Evolutionary conservation across 2,888 invertebrate genomes (phyloP), one percentile per base, ranked within the genome.

Genomic region (Latheticus oryzae): DNA sequence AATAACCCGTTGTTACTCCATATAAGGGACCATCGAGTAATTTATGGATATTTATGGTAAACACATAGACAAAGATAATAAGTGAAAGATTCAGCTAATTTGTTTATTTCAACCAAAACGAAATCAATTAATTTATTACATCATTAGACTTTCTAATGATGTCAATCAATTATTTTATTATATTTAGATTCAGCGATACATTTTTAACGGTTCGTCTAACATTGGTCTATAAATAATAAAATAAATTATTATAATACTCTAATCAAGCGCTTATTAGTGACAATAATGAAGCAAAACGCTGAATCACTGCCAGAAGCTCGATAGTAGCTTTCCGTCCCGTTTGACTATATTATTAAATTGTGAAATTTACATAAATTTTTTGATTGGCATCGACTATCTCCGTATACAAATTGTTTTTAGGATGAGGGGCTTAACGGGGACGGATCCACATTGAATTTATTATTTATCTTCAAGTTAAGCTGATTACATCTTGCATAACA

Each of bases 41-140:
- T 54, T 58, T 61, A 61, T 61, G 61, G 58, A 61, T 61, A 61
- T 61, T 61, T 61, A 61, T 58, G 61, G 55, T 61, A 61, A 61
- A 55, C 38, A 52, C 47, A 58, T 54, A 55, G 45, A 54, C 38
- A 48, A 37, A 37, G 43, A 33, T 48, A 57, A 60, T 60, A 52
- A 53, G 35, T 28, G 11, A 35, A 51, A 51, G 55, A 58, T 61
- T 55, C 38, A 55, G 52, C 55, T 58, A 61, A 61, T 61, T 61
- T 61, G 61, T 61, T 32, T 51, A 21, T 32, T 45, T 48, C 28
- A 38, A 45, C 48, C 57, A 43, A 50, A 60, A 52, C 57, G 52
- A 54, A 56, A 47, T 40, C 55, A 55, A 61, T 61, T 58, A 58
- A 61, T 61, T 58, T 61, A 55, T 58, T 42, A 42, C 35, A 45